Percentiles rank a stretch among this genome's conserved stretches.
Evolutionary conservation across 1,140 invertebrate genomes (phyloP).

Genomic region (Piezodorus guildinii): DNA sequence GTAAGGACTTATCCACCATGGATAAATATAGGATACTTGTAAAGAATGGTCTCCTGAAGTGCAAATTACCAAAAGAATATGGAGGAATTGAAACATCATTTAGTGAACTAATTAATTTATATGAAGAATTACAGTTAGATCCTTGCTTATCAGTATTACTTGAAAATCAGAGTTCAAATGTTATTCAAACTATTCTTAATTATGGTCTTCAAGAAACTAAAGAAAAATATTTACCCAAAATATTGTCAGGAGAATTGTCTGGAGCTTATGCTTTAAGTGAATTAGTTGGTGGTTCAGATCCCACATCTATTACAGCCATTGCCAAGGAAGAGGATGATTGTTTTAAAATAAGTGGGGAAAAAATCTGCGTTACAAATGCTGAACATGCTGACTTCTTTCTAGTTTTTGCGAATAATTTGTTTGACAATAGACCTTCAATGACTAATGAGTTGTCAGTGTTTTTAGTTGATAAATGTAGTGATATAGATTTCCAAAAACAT

Average conservation of each 20-base stretch:
- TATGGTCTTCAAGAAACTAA: not conserved
- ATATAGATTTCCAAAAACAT: slow-evolving; percentile 10
- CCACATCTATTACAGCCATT: not conserved
- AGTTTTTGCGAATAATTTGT: slow-evolving; percentile 16
- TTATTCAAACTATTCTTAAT: not conserved
- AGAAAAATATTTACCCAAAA: not conserved
- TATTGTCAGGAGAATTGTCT: not conserved
- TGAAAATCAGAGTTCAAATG: not conserved
- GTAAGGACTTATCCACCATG: too few relatives aligned
- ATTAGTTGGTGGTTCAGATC: not conserved
- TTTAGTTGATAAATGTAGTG: slow-evolving; percentile 21
- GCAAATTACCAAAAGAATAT: not conserved
- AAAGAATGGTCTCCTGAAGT: not conserved
- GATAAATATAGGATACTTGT: too few relatives aligned
- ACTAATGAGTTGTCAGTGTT: slow-evolving; percentile 16
- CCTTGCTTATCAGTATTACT: not conserved
- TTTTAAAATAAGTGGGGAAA: slow-evolving; percentile 16
- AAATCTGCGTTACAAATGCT: slow-evolving; percentile 24
- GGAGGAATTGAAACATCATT: not conserved
- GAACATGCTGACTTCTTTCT: slow-evolving; percentile 22
- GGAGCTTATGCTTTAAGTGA: not conserved
- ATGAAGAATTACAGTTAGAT: not conserved
- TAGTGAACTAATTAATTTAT: not conserved
- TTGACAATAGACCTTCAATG: not conserved
- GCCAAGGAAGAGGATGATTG: not conserved